phyloP scores from a whole-genome alignment of 2,888 invertebrate species.

The Lithodes maja region DNA sequence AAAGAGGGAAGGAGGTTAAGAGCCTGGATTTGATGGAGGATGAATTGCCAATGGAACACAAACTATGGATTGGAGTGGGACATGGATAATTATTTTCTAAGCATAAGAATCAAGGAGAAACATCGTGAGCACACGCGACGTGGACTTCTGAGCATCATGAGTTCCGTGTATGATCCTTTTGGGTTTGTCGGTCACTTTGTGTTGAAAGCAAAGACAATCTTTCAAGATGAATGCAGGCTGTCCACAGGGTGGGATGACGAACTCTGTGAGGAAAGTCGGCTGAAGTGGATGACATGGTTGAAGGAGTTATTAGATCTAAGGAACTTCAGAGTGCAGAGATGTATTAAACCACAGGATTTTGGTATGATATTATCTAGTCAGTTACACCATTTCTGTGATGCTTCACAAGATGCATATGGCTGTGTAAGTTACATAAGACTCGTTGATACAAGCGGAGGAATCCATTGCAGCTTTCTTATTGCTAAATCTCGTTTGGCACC shows the following conservation, averaged over 20 bases:
- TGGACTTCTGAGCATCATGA: conserved; percentile 16
- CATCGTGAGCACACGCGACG: not conserved
- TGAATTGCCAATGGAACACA: not conserved
- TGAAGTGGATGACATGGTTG: conserved; percentile 19
- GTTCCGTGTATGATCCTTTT: conserved; percentile 13
- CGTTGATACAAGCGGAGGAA: not conserved
- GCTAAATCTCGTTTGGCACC: not conserved
- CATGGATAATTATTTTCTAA: not conserved
- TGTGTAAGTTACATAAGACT: not conserved
- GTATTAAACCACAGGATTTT: not conserved
- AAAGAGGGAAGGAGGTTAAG: not conserved
- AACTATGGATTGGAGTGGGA: conserved; percentile 10
- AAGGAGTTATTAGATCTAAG: not conserved
- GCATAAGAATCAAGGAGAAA: not conserved
- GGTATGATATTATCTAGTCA: not conserved
- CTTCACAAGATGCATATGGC: conserved; percentile 7
- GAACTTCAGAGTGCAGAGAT: not conserved
- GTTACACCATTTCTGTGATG: conserved; percentile 32
- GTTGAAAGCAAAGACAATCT: not conserved
- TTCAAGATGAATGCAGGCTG: conserved; percentile 1
- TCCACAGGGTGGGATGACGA: conserved; percentile 7
- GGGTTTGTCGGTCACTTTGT: not conserved
- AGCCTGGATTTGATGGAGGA: not conserved
- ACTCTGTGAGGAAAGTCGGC: not conserved
- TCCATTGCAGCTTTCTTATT: not conserved